Evolutionary conservation across 2,888 invertebrate genomes (phyloP).

Genomic region (Stegophylla sp.): DNA sequence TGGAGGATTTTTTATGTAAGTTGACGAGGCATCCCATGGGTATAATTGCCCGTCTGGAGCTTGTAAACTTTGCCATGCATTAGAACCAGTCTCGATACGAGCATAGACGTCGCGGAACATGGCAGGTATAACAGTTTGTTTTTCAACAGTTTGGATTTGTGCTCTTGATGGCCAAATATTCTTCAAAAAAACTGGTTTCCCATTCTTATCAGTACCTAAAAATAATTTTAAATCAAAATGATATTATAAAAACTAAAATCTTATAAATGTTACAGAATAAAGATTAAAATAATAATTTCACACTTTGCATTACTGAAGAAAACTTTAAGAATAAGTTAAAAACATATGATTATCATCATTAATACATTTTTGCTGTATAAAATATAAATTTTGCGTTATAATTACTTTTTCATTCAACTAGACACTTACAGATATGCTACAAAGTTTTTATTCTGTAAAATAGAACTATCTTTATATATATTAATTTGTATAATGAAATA

Average conservation of each 20-base stretch:
- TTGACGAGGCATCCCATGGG: slow-evolving; percentile 88
- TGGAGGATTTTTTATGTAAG: slow-evolving; percentile 95
- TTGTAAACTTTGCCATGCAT: slow-evolving; percentile 81
- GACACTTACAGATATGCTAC: too few relatives aligned
- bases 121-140: slow-evolving; percentile 87
- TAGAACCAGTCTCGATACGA: slow-evolving; percentile 83
- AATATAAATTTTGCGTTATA: too few relatives aligned
- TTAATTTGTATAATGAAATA: too few relatives aligned
- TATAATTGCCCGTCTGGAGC: slow-evolving; percentile 85
- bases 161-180: slow-evolving; percentile 95
- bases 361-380: too few relatives aligned
- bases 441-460: too few relatives aligned
- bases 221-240: neutral
- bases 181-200: slow-evolving; percentile 79
- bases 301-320: too few relatives aligned
- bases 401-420: too few relatives aligned
- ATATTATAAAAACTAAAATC: neutral
- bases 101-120: slow-evolving; percentile 94
- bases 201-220: slow-evolving; percentile 68
- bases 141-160: slow-evolving; percentile 90
- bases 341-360: too few relatives aligned
- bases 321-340: too few relatives aligned
- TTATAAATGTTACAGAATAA: too few relatives aligned
- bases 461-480: too few relatives aligned
- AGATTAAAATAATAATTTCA: too few relatives aligned